phyloP scores from a whole-genome alignment of 30 jellyfish, hydroid and myxozoan species.

The Haliclystus octoradiatus region DNA sequence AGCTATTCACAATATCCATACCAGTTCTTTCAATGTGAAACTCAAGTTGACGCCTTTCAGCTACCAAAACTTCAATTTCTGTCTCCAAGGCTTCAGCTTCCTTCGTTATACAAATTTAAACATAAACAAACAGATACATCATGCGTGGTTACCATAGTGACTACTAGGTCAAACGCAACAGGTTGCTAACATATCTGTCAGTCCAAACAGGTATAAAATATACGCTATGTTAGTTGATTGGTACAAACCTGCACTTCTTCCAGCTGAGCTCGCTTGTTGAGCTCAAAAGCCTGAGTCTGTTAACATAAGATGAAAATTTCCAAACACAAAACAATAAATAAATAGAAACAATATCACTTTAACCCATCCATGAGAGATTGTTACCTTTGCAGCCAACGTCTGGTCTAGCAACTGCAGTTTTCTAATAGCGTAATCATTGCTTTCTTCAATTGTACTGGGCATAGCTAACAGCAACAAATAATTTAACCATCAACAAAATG shows the following conservation, averaged over 20 bases:
- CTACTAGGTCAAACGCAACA: too few species aligned
- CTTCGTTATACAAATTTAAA: conserved; percentile 5
- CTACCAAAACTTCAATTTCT: conserved; percentile 56
- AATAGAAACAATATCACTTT: not conserved
- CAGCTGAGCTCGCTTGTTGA: conserved; percentile 74
- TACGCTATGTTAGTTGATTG: too few species aligned
- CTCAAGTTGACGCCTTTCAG: conserved; percentile 93
- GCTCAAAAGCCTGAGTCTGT: conserved; percentile 84
- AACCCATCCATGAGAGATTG: not conserved
- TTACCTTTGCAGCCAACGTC: conserved; percentile 68
- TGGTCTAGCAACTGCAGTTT: conserved; percentile 61
- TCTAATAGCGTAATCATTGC: conserved; percentile 84
- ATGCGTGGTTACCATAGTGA: not conserved
- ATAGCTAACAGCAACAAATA: too few species aligned
- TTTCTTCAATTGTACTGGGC: conserved; percentile 92
- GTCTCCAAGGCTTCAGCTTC: conserved; percentile 46
- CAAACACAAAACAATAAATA: not conserved
- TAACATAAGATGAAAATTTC: not conserved
- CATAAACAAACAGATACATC: not conserved
- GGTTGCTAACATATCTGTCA: too few species aligned
- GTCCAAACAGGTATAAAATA: too few species aligned
- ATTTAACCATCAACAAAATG: too few species aligned
- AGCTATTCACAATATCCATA: not conserved
- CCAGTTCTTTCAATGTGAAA: conserved; percentile 98
- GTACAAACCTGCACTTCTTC: conserved; percentile 64